Evolutionary conservation across 2,113 vertebrate species (phyloP).

Genomic region (Dipodomys merriami): DNA sequence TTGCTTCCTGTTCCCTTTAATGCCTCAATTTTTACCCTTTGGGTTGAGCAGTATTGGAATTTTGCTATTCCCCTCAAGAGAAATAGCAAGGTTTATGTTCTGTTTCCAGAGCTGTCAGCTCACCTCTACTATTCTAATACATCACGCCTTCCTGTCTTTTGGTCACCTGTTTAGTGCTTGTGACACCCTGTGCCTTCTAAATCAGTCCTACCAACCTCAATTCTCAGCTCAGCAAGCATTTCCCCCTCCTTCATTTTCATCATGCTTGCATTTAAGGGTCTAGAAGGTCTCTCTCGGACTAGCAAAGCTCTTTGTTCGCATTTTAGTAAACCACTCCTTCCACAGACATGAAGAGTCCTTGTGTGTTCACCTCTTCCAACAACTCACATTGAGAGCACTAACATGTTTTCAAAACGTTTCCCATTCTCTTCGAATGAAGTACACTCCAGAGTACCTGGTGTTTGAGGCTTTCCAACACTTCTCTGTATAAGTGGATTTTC

Average conservation of each 20-base stretch:
- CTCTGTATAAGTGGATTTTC: neutral
- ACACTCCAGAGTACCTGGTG: neutral
- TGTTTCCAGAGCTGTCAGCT: neutral
- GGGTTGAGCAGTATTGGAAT: neutral
- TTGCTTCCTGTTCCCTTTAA: neutral
- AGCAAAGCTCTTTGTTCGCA: neutral
- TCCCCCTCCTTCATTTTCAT: neutral
- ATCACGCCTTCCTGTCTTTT: neutral
- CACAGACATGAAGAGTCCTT: neutral
- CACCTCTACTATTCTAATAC: neutral
- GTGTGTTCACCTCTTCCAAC: neutral
- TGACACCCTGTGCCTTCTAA: neutral
- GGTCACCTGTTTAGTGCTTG: neutral
- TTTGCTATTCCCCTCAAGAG: neutral
- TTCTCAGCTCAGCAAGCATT: neutral
- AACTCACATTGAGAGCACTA: neutral
- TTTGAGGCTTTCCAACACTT: constrained; percentile 16
- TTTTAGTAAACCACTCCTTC: neutral
- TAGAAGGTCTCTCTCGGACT: neutral
- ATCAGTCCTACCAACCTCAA: neutral
- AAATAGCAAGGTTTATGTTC: neutral
- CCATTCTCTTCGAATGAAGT: constrained; percentile 2
- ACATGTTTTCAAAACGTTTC: neutral
- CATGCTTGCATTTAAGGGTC: neutral
- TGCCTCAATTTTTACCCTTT: neutral